Conservation (phyloP, 2,888 invertebrate species). For the Sarcophaga rosellei region DNA sequence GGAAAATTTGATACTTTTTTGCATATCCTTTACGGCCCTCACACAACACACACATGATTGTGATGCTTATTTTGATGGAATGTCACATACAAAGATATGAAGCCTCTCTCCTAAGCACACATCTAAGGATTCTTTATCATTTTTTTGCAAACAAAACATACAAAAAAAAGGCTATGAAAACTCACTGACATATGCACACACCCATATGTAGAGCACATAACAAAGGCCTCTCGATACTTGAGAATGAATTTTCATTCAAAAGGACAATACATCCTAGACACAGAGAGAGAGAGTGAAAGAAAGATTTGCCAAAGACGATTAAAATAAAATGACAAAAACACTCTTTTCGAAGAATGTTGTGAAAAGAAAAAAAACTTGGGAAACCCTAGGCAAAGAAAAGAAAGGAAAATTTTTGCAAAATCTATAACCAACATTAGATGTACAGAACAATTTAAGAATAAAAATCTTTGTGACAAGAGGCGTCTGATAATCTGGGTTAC, state of each 20-base stretch:
- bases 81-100: constrained; percentile 32
- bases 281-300: background rate
- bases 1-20: constrained; percentile 65
- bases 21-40: constrained; percentile 1
- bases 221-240: background rate
- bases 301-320: constrained; percentile 66
- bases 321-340: constrained; percentile 65
- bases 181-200: constrained; percentile 42
- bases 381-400: constrained; percentile 6
- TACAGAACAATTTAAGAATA: too few species aligned
- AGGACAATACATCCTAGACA: constrained; percentile 1
- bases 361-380: constrained; percentile 38
- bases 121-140: background rate
- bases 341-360: constrained; percentile 36
- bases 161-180: background rate
- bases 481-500: constrained; percentile 51
- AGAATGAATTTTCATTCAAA: background rate
- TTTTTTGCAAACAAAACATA: background rate
- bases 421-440: background rate
- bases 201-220: constrained; percentile 26
- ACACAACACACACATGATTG: background rate
- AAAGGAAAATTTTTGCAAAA: constrained; percentile 5
- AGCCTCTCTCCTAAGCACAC: too few species aligned
- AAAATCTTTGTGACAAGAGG: too few species aligned
- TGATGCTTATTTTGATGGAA: constrained; percentile 27